Conservation (phyloP, 2,888 invertebrate species). For the Lasioglossum pauxillum region DNA sequence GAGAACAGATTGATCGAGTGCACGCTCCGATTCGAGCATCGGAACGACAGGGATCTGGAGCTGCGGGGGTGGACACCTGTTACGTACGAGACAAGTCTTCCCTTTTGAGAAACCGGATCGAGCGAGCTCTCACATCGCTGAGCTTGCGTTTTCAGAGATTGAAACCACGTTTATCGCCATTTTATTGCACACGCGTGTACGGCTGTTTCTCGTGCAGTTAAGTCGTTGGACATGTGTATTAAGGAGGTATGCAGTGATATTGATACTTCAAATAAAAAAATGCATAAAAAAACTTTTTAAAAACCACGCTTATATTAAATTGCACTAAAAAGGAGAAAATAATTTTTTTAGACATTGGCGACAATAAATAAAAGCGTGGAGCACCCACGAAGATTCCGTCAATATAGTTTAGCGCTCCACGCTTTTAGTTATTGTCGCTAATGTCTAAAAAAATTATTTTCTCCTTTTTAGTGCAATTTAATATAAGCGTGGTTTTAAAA, state of each 20-base stretch:
- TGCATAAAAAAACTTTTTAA: no score
- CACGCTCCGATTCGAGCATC: slow-evolving; percentile 2
- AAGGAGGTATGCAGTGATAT: not conserved
- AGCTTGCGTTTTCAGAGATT: not conserved
- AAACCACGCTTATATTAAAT: no score
- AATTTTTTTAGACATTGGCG: no score
- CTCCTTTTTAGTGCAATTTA: no score
- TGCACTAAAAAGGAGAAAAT: no score
- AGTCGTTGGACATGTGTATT: not conserved
- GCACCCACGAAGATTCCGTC: no score
- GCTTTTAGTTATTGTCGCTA: no score
- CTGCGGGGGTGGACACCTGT: slow-evolving; percentile 6
- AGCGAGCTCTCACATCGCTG: not conserved
- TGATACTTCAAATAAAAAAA: not conserved
- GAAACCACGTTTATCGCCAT: not conserved
- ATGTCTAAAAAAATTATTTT: no score
- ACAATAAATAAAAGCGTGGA: no score
- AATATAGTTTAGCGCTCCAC: no score
- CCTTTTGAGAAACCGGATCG: not conserved
- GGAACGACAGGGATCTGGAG: not conserved
- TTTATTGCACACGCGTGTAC: not conserved
- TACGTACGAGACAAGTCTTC: not conserved
- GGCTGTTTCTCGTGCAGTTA: not conserved
- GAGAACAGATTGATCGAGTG: slow-evolving; percentile 4
- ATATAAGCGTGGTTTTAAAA: no score